Evolutionary conservation across 2,113 vertebrate genomes (phyloP), one percentile per base, ranked within the genome.

Genomic region (Xiphias gladius): DNA sequence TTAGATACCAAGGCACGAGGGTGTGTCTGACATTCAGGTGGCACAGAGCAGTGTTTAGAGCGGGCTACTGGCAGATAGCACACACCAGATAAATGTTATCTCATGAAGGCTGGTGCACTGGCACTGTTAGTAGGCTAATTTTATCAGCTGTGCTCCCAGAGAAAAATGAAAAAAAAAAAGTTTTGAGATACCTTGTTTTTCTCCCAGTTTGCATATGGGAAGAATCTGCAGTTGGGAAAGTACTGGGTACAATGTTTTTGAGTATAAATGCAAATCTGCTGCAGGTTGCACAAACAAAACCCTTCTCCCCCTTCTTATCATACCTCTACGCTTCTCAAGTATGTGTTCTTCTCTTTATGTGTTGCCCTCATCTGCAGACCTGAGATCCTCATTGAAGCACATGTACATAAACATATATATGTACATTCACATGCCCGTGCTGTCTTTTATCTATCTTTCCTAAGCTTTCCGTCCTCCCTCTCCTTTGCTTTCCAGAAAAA

Each of bases 21-120:
- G 90, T 83, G 90, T 91, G 93, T 85, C 91, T 73, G 77, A 84
- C 76, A 77, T 85, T 87, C 83, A 87, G 80, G 86, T 91, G 74
- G 85, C 83, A 80, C 58, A 9, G 35, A 80, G 48, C 65, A 28
- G 37, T 20, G 78, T 70, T 71, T 28, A 78, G 80, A 88, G 61
- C 8, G 46, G 75, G 37, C 76, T 75, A 74, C 87, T 28, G 43
- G 71, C 28, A 72, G 81, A 88, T 79, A 63, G 61, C 2, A 30
- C 64, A 85, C 54, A 4, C 71, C 76, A 83, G 64, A 88, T 86
- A 69, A 91, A 93, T 61, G 84, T 84, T 78, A 84, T 87, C 83
- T 78, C 50, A 20, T 73, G 81, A 88, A 86, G 88, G 78, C 80
- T 83, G 85, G 46, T 70, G 46, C 6, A 28, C 17, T 74, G 84